Percentiles rank a stretch among this genome's conserved stretches.
These are phyloP conservation scores for Xanthorhoe spadicearia DNA, from an alignment of 2,888 invertebrate genomes.

Conservation along the genomic window DNA sequence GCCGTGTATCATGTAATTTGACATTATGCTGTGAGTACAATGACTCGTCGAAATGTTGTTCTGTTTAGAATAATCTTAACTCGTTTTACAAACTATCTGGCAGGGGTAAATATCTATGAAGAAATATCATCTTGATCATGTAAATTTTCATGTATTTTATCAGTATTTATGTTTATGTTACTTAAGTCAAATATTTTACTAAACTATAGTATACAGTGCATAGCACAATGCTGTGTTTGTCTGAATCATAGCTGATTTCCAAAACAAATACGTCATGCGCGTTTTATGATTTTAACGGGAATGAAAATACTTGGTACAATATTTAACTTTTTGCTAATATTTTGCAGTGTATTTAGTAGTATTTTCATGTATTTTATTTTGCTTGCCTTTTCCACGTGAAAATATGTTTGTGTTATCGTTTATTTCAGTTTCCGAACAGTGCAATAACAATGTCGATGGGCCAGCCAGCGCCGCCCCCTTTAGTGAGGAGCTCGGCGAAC, in stretches of 20 bases:
- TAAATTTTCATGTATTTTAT: neutral
- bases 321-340: neutral
- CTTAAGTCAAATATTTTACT: neutral
- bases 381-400: slow-evolving; percentile 42
- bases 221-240: neutral
- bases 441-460: slow-evolving; percentile 83
- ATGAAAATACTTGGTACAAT: neutral
- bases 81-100: too few relatives aligned
- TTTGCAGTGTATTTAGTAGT: neutral
- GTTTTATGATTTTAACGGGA: too few relatives aligned
- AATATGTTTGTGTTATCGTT: slow-evolving; percentile 66
- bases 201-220: neutral
- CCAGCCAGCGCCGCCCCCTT: slow-evolving; percentile 83
- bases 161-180: neutral
- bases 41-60: too few relatives aligned
- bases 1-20: too few relatives aligned
- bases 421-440: slow-evolving; percentile 82
- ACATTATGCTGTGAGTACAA: too few relatives aligned
- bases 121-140: neutral
- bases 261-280: neutral
- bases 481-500: slow-evolving; percentile 84
- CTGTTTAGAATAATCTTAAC: too few relatives aligned
- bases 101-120: neutral
- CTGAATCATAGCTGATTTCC: slow-evolving; percentile 6
- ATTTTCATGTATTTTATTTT: slow-evolving; percentile 26